Evolutionary conservation across 2,113 vertebrate genomes (phyloP), one percentile per base, ranked within the genome.

Genomic region (Pluvianellus socialis): DNA sequence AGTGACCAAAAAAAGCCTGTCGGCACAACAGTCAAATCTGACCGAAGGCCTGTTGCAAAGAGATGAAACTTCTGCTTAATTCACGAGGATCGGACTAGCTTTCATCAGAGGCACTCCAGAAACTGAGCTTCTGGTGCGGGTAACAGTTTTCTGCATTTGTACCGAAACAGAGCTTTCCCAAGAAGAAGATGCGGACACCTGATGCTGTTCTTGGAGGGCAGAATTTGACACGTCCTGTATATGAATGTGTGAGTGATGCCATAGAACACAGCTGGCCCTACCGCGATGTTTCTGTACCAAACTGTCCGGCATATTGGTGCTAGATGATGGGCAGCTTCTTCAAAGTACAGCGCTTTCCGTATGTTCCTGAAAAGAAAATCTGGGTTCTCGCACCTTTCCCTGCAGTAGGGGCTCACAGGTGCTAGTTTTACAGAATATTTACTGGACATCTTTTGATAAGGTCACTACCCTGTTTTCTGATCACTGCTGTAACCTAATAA

Each of bases 71-170:
- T 67, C 27, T 22, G 40, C 27, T 79, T 79, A 21, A 32, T 81
- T 75, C 32, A 9, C 0, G 0, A 61, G 56, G 22, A 14, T 33
- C 50, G 85, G 23, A 19, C 28, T 27, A 12, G 70, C 20, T 67
- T 84, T 91, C 53, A 26, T 77, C 59, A 62, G 59, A 65, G 35
- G 12, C 1, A 0, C 22, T 55, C 32, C 0, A 0, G 76, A 89
- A 89, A 30, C 50, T 35, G 40, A 79, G 23, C 49, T 86, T 50
- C 72, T 77, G 52, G 16, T 53, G 18, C 5, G 7, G 40, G 47
- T 85, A 59, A 52, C 26, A 12, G 30, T 66, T 93, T 79, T 59
- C 59, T 76, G 23, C 50, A 12, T 73, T 88, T 77, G 38, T 79
- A 88, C 75, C 59, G 52, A 35, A 73, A 32, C 33, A 5, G 1